phyloP scores from a whole-genome alignment of 35 echinoderm and acorn worm genomes.

The Holothuria glaberrima region DNA sequence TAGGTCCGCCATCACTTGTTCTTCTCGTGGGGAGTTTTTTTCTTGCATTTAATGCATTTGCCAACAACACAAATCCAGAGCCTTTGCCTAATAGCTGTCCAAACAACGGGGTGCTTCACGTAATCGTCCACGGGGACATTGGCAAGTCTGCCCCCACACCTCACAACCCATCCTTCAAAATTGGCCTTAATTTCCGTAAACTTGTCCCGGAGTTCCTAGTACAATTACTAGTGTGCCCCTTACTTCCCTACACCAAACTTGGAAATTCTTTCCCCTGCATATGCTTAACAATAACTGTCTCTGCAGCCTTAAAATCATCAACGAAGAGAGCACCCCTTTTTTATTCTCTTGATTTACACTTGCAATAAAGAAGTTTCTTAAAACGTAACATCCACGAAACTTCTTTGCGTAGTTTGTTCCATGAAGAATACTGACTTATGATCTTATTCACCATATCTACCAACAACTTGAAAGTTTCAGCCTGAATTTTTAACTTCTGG shows the following conservation, averaged over 20 bases:
- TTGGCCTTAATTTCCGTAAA: constrained; percentile 23
- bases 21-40: constrained; percentile 27
- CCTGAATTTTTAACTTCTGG: background rate
- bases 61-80: constrained; percentile 70
- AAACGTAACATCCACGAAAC: constrained; percentile 48
- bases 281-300: constrained; percentile 35
- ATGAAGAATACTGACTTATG: constrained; percentile 10
- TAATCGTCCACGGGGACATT: constrained; percentile 11
- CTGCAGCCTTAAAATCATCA: background rate
- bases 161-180: constrained; percentile 32
- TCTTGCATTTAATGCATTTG: constrained; percentile 64
- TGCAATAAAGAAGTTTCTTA: constrained; percentile 18
- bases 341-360: background rate
- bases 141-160: constrained; percentile 42
- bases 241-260: background rate
- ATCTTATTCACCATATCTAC: background rate
- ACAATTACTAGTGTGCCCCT: background rate
- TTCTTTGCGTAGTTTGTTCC: constrained; percentile 53
- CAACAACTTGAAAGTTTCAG: background rate
- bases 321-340: background rate
- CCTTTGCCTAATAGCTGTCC: constrained; percentile 27
- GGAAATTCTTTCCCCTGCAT: constrained; percentile 4
- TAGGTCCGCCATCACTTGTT: constrained; percentile 71
- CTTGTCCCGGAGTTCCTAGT: background rate
- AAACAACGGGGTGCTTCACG: constrained; percentile 59